phyloP scores from a whole-genome alignment of 2,113 vertebrate genomes.

The Symphodus melops region DNA sequence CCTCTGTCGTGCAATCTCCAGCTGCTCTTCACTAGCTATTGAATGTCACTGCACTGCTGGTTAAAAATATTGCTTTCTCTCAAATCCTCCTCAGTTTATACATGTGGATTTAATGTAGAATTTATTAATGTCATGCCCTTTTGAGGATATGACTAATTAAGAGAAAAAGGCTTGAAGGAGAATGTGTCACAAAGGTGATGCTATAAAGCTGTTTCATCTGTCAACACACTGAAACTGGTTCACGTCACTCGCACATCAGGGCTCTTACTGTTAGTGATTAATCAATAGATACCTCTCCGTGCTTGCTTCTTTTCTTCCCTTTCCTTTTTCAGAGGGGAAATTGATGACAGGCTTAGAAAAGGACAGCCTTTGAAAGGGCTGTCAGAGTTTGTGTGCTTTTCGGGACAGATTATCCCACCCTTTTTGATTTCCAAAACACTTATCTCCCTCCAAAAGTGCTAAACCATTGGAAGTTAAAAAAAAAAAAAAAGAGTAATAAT shows the following conservation, averaged over 20 bases:
- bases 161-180: constrained; percentile 76
- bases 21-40: constrained; percentile 63
- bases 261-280: constrained; percentile 58
- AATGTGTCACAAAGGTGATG: constrained; percentile 63
- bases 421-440: constrained; percentile 50
- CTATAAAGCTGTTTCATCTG: constrained; percentile 72
- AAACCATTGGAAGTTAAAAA: constrained; percentile 24
- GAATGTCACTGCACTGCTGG: constrained; percentile 75
- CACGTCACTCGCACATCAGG: constrained; percentile 53
- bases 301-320: constrained; percentile 39
- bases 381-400: constrained; percentile 60
- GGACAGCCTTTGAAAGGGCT: constrained; percentile 59
- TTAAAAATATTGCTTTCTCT: constrained; percentile 78
- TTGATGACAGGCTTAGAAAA: constrained; percentile 58
- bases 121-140: constrained; percentile 85
- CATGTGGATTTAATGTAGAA: constrained; percentile 79
- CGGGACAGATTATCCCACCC: constrained; percentile 39
- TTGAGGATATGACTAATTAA: constrained; percentile 79
- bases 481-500: constrained; percentile 45
- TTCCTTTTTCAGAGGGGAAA: constrained; percentile 53
- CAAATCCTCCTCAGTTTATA: constrained; percentile 74
- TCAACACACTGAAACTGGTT: constrained; percentile 72
- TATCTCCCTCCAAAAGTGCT: constrained; percentile 34
- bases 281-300: constrained; percentile 65
- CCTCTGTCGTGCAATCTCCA: constrained; percentile 62